A percentile compares a stretch with the other conserved stretches of the same genome.
Evolutionary conservation across 2,888 invertebrate species (phyloP).

Genomic region (Nephrotoma appendiculata): DNA sequence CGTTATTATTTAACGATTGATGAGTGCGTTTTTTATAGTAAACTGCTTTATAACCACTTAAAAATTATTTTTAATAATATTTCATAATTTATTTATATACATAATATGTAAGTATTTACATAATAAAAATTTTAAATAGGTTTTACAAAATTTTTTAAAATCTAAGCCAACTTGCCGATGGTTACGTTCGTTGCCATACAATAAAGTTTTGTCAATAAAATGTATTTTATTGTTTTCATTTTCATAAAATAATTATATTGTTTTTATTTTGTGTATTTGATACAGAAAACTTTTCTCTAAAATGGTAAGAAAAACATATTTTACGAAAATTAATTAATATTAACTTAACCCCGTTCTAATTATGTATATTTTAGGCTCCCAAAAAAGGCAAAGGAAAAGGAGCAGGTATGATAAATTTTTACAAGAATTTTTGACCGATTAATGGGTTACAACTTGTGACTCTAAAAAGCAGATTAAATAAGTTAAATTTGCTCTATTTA

Average conservation of each 20-base stretch:
- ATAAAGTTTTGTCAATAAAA: background rate
- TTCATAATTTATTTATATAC: too few species aligned
- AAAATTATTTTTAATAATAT: too few species aligned
- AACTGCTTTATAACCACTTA: too few species aligned
- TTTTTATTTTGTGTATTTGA: background rate
- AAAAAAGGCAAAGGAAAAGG: slow-evolving; percentile 6
- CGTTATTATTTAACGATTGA: background rate
- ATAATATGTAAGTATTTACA: too few species aligned
- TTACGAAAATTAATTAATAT: background rate
- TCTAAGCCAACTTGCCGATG: background rate
- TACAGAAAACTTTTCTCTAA: background rate
- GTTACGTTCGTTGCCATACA: slow-evolving; percentile 3
- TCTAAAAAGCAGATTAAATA: too few species aligned
- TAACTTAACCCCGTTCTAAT: background rate
- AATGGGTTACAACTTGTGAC: background rate
- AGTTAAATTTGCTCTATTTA: too few species aligned
- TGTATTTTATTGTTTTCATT: background rate
- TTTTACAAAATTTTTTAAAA: too few species aligned
- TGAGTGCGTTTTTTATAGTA: background rate
- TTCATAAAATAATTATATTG: background rate
- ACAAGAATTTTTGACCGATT: background rate
- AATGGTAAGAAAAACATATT: background rate
- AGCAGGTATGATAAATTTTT: background rate
- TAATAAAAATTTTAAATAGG: too few species aligned
- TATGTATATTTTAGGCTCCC: background rate